Conservation (phyloP, 2,113 vertebrate genomes). For the Bubo blakistoni region DNA sequence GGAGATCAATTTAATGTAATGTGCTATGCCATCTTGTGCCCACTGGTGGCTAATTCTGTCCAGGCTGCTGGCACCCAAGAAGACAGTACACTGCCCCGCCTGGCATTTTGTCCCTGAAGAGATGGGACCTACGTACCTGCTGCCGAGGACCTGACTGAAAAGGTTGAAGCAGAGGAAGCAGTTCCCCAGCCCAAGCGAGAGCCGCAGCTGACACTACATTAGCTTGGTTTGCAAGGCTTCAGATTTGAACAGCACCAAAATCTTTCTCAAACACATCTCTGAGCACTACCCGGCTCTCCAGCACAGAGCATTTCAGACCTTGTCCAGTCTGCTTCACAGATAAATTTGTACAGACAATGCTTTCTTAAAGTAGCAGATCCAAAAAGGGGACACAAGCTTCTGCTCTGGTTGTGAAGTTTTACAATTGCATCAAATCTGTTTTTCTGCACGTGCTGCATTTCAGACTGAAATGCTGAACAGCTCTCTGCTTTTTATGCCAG, state of each 20-base stretch:
- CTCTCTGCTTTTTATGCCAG: neutral
- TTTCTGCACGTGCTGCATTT: neutral
- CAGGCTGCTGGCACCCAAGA: neutral
- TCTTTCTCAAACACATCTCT: neutral
- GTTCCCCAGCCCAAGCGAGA: neutral
- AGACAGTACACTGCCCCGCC: neutral
- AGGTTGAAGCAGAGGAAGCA: neutral
- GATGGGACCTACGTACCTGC: fast-evolving
- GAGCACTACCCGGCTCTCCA: neutral
- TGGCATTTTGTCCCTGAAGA: neutral
- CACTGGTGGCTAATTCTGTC: neutral
- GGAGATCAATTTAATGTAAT: neutral
- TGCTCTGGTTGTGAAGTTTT: neutral
- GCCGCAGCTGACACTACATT: neutral
- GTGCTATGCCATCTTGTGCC: neutral
- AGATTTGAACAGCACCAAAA: neutral
- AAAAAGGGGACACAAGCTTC: neutral
- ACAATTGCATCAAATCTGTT: neutral
- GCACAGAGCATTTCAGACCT: neutral
- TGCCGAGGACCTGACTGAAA: neutral
- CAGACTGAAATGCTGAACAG: neutral
- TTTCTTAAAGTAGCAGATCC: neutral
- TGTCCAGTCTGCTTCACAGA: neutral
- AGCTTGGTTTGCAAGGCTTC: neutral
- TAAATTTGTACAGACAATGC: neutral